Base-by-base conservation (phyloP, 1,140 invertebrate genomes). In the Zophobas morio region DNA sequence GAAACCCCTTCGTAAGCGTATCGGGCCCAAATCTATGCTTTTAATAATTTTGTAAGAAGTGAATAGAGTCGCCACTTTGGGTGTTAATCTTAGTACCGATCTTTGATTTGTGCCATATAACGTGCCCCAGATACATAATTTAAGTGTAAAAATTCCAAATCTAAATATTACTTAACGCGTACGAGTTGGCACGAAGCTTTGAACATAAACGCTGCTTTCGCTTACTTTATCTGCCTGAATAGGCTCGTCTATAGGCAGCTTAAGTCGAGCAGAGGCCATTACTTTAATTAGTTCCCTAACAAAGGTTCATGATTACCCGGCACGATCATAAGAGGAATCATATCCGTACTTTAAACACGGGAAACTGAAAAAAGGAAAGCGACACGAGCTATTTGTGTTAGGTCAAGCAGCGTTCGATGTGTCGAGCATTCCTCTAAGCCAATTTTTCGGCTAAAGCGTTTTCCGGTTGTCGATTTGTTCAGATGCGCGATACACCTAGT, bases 1-100 rank as follows among this genome's bases (percentile, higher is more conserved):
- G 39, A 66, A 51, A 6, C 49, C 6, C 8, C 39, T 40, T 42
- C 39, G 20, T 66, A 66, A 66, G 1, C 39, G 60, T 66, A 66
- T 66, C 60, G 33, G n/a, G 33, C 60, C 60, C 8, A 40, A 34
- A 57, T 57, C 54, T 57, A 35, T 57, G 34, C 32, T 2, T 57
- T 57, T 57, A 36, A 57, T 57, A 57, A 57, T 33, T 57, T 42
- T 20, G 33, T 46, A 66, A 32, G 39, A 36, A 42, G 37, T 42
- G 39, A 66, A 66, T 66, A 42, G n/a, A 66, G 60, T 66, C 39
- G 5, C 60, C 60, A 66, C 60, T 66, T 66, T 40, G 32, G 35
- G 6, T 35, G 32, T 66, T 66, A 66, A 40, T 40, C 39, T 42
- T 42, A 2, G 2, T 40, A 8, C 39, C 20, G 39, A 66, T 66